Evolutionary conservation across 2,113 vertebrate species (phyloP), one percentile per base, ranked within the genome.

Genomic region (Willisornis vidua): DNA sequence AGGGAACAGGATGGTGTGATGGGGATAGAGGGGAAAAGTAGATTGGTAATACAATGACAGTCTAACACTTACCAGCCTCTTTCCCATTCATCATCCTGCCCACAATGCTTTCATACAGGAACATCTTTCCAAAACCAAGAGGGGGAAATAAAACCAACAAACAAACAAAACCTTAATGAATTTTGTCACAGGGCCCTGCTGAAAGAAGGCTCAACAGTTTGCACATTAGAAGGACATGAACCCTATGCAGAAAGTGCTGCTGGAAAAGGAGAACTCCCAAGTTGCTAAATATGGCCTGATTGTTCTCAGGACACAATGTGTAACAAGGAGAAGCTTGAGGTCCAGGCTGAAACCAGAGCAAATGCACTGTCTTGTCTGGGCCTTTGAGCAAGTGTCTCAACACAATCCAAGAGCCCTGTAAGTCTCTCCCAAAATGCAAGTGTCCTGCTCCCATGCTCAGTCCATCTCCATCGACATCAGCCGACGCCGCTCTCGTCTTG

Each of bases 381-480:
- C 92, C 96, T 89, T 43, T 61, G 71, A 95, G 62, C 37, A 19
- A 94, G 94, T 89, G 95, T 92, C 86, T 41, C 95, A 87, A 78
- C 93, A 90, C 51, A 59, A 35, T 85, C 70, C 37, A 63, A 66
- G 94, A 86, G 57, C 91, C 63, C 85, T 71, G 93, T 93, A 54
- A 91, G 79, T 82, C 26, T 83, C 89, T 91, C 84, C 92, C 3
- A 0, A 81, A 94, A 82, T 4, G 58, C 72, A 79, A 85, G 61
- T 31, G 31, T 61, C 73, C 62, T 14, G 57, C 74, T 61, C n/a
- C 65, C 39, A 45, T 0, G 3, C 91, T 99, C 98, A 99, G 98
- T 99, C 99, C 98, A 99, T 99, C 97, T 99, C 99, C 98, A 99
- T 98, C 28, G 99, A 98, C 98, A 99, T 98, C 31, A 99, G 98